Base-by-base conservation (phyloP, 2,113 vertebrate genomes). In the Aepyceros melampus region DNA sequence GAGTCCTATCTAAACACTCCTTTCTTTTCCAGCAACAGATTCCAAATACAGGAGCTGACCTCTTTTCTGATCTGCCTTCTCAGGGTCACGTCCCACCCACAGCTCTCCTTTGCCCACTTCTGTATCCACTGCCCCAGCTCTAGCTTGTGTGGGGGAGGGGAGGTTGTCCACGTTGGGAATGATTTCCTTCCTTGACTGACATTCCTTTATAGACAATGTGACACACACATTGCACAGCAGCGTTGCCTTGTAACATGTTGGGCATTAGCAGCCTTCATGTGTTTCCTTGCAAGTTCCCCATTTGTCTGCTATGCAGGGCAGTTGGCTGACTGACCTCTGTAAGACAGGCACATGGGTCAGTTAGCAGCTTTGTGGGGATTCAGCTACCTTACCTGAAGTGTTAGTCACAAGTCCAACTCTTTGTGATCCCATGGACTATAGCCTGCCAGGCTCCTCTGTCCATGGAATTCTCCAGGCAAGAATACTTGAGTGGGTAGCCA, bases 201-300 rank as follows among this genome's bases (percentile, higher is more conserved):
- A 93, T 96, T 92, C 94, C 84, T 94, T 98, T 98, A 95, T 62
- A 94, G 97, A 97, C 98, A 93, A 95, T 91, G 81, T 17, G 92
- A 64, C 97, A 96, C 90, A 91, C 97, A 95, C 96, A 91, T 96
- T 88, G 87, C 95, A 89, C 27, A 94, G 85, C 43, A 14, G 45
- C 3, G 19, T 25, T 95, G 97, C 91, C 74, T 74, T 62, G 43
- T 51, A 82, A 84, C 51, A n/a, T 89, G 97, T 96, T 97, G 58
- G 96, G 85, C 89, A 58, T 98, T 94, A 96, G 97, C 95, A 51
- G 45, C 13, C n/a, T 88, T 76, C 3, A 17, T 97, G 98, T 97
- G 96, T 94, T 97, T 98, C 96, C 96, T 94, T 51, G 53, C 89
- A 93, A 93, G 92, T 82, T 97, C 76, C 90, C 98, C 97, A 83